Evolutionary conservation across 1,140 invertebrate genomes (phyloP), one percentile per base, ranked within the genome.

Genomic region (Radopholus similis): DNA sequence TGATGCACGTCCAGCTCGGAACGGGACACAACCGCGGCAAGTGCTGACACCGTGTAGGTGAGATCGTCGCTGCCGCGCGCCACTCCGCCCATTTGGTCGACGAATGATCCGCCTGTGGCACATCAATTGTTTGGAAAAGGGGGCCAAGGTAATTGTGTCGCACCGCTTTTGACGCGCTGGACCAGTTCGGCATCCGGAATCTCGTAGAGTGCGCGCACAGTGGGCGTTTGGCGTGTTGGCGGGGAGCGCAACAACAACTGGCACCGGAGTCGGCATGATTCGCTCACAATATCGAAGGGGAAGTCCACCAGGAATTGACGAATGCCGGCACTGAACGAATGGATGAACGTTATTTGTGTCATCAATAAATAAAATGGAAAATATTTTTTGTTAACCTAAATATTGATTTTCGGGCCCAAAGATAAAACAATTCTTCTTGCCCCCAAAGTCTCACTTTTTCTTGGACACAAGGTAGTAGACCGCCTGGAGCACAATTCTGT

Each of bases 261-360:
- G 35, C 73, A 75, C 13, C 73, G 37, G 21, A 72, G 35, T 6
- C 73, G 68, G 18, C 54, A 57, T 32, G 55, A 57, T 18, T 74
- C 73, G 18, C 73, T 74, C 15, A 73, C 21, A 6, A 44, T 34
- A 38, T n/a, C 42, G 57, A 38, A 74, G 18, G 73, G 73, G 38
- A 74, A 69, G 21, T 73, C 74, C 34, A 74, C 73, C n/a, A 76
- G 42, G 53, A 76, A 74, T 49, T 76, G 73, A 42, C 73, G 74
- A 21, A 74, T 35, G 18, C 49, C 73, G 28, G 47, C 30, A 28
- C 72, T 70, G 21, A 72, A 71, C n/a, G n/a, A 70, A 69, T 26
- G 42, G 3, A 2, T 32, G 26, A 28, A n/a, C n/a, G n/a, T n/a
- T n/a, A n/a, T n/a, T n/a, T n/a, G n/a, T n/a, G n/a, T n/a, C n/a